Base-by-base conservation (phyloP, 2,888 invertebrate species). In the Stenolophus ochropezus region DNA sequence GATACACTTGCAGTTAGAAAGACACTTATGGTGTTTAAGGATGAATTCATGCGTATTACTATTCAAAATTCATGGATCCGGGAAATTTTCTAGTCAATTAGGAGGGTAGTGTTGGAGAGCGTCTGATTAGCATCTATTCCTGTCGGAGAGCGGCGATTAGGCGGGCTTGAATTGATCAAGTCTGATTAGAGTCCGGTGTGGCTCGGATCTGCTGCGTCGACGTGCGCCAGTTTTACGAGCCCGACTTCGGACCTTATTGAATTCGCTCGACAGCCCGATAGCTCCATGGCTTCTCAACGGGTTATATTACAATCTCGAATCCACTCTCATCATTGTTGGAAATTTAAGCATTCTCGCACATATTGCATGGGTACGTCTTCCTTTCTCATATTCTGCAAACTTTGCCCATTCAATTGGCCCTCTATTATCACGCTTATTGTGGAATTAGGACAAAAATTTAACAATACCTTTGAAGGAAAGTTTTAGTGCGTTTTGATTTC, bases 171-270 rank as follows among this genome's bases (percentile, higher is more conserved):
- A 56, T 58, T 77, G 76, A 77, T 77, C 21, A 58, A 58, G 42
- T 21, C 53, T 75, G 75, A 75, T 75, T 75, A 75, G 51, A 75
- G 56, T 27, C 61, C 61, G n/a, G 61, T 51, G 16, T 25, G 23
- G 73, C 16, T 21, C 16, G 49, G 51, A 49, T 51, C 4, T 73
- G 33, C 69, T 21, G 6, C 71, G 49, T 51, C 20, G 51, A 8
- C 74, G 25, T n/a, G 21, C 49, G 33, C 42, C 58, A 42, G 58
- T 77, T 77, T 76, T 77, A 77, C 61, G 76, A 77, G 56, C 21
- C 61, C 76, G 61, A 61, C 61, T 77, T 53, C 42, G 76, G 76
- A 77, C 76, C 56, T 77, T 58, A 77, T 77, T 77, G 76, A 77
- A 77, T 77, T 77, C 76, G 76, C 56, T 58, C n/a, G n/a, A n/a